These are phyloP conservation scores for Aphodius sticticus DNA, from an alignment of 2,888 invertebrate species.

Conservation along the genomic window DNA sequence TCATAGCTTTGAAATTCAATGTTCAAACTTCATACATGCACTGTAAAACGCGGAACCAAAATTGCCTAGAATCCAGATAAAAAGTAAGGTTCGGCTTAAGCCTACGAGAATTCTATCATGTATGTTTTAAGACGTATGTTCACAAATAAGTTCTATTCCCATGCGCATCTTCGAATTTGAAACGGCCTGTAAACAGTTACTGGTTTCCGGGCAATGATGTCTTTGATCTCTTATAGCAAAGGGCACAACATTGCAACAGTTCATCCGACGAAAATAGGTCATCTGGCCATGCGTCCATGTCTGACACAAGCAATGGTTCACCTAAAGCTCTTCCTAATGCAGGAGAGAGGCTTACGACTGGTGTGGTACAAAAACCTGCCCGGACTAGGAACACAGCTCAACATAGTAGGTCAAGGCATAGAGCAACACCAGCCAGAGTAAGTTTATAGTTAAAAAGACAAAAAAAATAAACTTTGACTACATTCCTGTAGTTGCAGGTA, in stretches of 20 bases:
- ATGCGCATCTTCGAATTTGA: too few species aligned
- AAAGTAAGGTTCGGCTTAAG: too few species aligned
- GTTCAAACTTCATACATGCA: too few species aligned
- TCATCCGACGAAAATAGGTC: conserved; percentile 90
- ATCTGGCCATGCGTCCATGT: conserved; percentile 94
- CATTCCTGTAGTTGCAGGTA: conserved; percentile 57
- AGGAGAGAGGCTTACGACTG: conserved; percentile 68
- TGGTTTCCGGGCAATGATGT: conserved; percentile 29
- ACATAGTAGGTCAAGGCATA: conserved; percentile 68
- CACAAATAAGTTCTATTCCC: too few species aligned
- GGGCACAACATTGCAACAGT: conserved; percentile 64
- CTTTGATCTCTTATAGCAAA: conserved; percentile 46
- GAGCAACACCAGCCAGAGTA: conserved; percentile 73
- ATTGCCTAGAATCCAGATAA: too few species aligned
- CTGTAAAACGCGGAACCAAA: too few species aligned
- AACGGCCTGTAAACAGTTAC: too few species aligned
- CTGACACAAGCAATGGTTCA: conserved; percentile 82
- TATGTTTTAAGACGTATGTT: too few species aligned
- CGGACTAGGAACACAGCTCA: conserved; percentile 69
- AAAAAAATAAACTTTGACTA: background rate
- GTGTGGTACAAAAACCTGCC: conserved; percentile 71
- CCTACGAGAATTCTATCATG: too few species aligned
- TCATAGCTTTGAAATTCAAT: too few species aligned
- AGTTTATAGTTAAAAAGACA: conserved; percentile 22
- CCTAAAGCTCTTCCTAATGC: conserved; percentile 56